Evolutionary conservation across 2,797 vertebrate genomes (phyloP).

Genomic region (Peromyscus melanophrys): DNA sequence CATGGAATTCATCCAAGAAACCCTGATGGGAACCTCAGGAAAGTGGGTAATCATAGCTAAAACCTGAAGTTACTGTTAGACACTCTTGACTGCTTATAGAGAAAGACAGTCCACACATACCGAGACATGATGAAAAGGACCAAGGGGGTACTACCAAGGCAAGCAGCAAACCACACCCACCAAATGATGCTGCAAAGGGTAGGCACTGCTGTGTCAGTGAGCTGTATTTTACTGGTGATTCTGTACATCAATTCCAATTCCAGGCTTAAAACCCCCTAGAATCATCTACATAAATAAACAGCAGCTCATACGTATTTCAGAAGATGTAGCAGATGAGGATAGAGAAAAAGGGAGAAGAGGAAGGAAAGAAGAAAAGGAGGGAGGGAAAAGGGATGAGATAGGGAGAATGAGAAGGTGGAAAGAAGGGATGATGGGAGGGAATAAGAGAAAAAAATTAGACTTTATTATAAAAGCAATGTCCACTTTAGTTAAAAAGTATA

Average conservation of each 20-base stretch:
- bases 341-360: not conserved
- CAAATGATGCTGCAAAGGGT: not conserved
- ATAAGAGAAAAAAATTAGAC: not conserved
- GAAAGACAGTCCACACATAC: not conserved
- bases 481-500: not conserved
- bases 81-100: not conserved
- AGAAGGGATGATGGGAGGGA: not conserved
- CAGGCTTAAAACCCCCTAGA: not conserved
- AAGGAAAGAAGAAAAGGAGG: not conserved
- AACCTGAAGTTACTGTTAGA: not conserved
- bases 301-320: not conserved
- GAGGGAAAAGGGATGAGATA: fast-evolving
- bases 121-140: not conserved
- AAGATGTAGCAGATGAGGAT: not conserved
- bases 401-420: not conserved
- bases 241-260: not conserved
- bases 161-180: not conserved
- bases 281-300: conserved; percentile 1
- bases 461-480: not conserved
- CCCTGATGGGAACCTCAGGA: not conserved
- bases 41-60: not conserved
- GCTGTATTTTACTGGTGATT: not conserved
- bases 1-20: not conserved
- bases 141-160: not conserved
- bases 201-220: not conserved